Conservation (phyloP, 2,888 invertebrate species). For the Noctua janthe region DNA sequence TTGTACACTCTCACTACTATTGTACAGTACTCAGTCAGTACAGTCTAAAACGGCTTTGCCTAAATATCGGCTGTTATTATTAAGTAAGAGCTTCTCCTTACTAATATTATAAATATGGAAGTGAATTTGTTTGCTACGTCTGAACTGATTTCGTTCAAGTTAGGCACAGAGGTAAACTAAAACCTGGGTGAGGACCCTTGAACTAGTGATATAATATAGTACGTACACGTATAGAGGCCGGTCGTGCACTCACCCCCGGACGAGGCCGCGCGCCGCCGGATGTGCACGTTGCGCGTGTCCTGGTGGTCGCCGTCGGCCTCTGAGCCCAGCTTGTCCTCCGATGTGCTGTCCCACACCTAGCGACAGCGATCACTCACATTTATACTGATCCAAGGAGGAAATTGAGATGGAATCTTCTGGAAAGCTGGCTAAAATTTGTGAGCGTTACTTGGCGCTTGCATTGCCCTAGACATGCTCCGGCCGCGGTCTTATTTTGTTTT, state of each 20-base stretch:
- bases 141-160: not conserved
- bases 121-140: not conserved
- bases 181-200: too few relatives aligned
- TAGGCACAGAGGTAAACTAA: not conserved
- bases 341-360: slow-evolving; percentile 82
- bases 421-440: not conserved
- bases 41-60: too few relatives aligned
- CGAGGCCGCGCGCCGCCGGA: slow-evolving; percentile 82
- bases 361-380: accelerated
- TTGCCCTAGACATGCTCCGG: not conserved
- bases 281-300: slow-evolving; percentile 74
- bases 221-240: slow-evolving; percentile 13
- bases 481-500: not conserved
- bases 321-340: slow-evolving; percentile 80
- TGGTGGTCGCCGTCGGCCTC: slow-evolving; percentile 86
- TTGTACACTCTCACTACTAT: too few relatives aligned
- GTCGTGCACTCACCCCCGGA: slow-evolving; percentile 79
- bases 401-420: not conserved
- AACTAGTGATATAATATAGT: not conserved
- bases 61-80: not conserved
- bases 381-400: not conserved
- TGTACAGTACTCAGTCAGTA: too few relatives aligned
- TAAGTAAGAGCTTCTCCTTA: not conserved
- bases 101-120: not conserved
- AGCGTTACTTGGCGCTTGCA: not conserved